Conservation (phyloP, 2,113 vertebrate genomes). For the Hemibates koningsi region DNA sequence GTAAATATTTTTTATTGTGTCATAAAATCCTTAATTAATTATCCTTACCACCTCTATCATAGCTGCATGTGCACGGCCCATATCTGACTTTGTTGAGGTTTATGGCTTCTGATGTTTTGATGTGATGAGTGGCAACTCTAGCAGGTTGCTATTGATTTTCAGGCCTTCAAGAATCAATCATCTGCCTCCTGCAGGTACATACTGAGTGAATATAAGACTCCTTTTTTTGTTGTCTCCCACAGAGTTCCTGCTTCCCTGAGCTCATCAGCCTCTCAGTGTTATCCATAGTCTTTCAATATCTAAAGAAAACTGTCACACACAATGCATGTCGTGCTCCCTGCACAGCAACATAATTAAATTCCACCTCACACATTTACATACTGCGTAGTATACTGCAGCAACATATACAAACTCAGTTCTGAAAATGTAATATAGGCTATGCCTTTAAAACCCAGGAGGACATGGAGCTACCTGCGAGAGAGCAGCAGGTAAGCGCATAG, state of each 20-base stretch:
- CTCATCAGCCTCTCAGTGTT: conserved; percentile 8
- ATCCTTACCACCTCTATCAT: neutral
- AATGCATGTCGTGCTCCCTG: neutral
- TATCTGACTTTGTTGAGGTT: neutral
- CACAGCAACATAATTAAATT: neutral
- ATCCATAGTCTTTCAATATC: conserved; percentile 16
- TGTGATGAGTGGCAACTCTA: conserved; percentile 19
- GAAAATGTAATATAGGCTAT: neutral
- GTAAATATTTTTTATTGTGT: neutral
- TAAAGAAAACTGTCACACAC: conserved; percentile 3
- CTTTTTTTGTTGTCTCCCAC: neutral
- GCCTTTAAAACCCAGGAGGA: too few relatives aligned
- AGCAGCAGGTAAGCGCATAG: too few relatives aligned
- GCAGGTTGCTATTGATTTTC: conserved; percentile 50
- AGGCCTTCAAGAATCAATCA: conserved; percentile 53
- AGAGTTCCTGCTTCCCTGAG: conserved; percentile 19
- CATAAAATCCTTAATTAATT: neutral
- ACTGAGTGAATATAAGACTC: conserved; percentile 6
- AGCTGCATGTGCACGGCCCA: neutral
- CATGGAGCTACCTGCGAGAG: too few relatives aligned
- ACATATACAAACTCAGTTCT: neutral
- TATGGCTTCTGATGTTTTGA: conserved; percentile 21
- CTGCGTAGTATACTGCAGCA: neutral
- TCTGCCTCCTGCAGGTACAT: conserved; percentile 27
- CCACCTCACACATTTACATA: neutral